Evolutionary conservation across 2,113 vertebrate species (phyloP).

Genomic region (Todiramphus chloris): DNA sequence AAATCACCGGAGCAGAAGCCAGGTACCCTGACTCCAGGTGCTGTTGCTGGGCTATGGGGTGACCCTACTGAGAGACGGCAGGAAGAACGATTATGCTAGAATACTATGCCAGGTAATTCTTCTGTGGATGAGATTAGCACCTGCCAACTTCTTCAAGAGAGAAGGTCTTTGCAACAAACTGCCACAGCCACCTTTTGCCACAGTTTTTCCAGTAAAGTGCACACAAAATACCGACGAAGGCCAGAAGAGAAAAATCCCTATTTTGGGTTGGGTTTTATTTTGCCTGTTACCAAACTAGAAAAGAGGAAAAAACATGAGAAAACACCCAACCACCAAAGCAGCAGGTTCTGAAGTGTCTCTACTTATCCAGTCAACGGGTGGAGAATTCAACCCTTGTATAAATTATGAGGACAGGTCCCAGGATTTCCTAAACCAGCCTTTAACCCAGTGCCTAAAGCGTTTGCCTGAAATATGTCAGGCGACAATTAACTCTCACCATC

Average conservation of each 20-base stretch:
- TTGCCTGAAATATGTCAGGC: background rate
- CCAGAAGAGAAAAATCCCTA: background rate
- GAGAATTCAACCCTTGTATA: background rate
- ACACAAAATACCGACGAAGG: background rate
- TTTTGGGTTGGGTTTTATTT: background rate
- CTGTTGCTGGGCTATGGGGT: background rate
- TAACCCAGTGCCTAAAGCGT: background rate
- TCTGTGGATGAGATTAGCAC: background rate
- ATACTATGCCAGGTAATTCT: background rate
- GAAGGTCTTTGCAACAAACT: background rate
- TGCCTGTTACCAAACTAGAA: background rate
- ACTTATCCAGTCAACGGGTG: background rate
- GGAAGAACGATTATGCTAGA: background rate
- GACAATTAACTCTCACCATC: background rate
- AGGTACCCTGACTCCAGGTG: background rate
- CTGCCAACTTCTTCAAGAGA: background rate
- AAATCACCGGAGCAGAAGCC: background rate
- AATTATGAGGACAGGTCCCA: background rate
- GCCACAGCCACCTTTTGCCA: background rate
- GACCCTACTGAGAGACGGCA: background rate
- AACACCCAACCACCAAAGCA: background rate
- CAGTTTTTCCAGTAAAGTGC: background rate
- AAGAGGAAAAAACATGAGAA: background rate
- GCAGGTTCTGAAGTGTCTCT: background rate
- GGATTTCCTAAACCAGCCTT: background rate